Evolutionary conservation across 2,797 vertebrate species (phyloP).

Genomic region (Varecia variegata): DNA sequence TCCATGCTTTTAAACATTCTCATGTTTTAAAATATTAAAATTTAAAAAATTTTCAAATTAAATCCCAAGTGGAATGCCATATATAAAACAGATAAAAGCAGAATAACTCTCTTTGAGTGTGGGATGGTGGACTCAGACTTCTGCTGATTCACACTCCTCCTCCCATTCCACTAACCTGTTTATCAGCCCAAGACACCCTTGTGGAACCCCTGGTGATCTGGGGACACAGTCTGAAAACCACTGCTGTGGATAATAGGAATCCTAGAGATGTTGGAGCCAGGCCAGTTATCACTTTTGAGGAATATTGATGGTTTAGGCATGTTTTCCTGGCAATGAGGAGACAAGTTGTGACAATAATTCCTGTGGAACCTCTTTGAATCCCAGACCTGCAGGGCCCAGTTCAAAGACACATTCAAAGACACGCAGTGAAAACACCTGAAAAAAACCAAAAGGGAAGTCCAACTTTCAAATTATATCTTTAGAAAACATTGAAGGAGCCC

Average conservation of each 20-base stretch:
- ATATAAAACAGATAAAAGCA: background rate
- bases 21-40: background rate
- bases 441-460: background rate
- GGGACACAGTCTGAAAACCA: background rate
- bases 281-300: constrained; percentile 6
- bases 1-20: background rate
- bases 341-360: background rate
- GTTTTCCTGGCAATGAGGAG: background rate
- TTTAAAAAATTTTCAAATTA: background rate
- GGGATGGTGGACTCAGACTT: background rate
- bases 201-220: background rate
- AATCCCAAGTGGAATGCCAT: background rate
- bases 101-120: background rate
- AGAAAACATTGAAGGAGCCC: background rate
- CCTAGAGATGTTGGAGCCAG: background rate
- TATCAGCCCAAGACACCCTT: background rate
- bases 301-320: background rate
- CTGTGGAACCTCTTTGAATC: background rate
- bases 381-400: background rate
- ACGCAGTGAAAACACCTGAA: background rate
- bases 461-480: background rate
- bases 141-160: background rate
- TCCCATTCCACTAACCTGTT: background rate
- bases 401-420: background rate
- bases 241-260: background rate